Percentiles rank a stretch among this genome's conserved stretches.
These are phyloP conservation scores for Heterohyrax brucei DNA, from an alignment of 2,797 vertebrate species.

Conservation along the genomic window DNA sequence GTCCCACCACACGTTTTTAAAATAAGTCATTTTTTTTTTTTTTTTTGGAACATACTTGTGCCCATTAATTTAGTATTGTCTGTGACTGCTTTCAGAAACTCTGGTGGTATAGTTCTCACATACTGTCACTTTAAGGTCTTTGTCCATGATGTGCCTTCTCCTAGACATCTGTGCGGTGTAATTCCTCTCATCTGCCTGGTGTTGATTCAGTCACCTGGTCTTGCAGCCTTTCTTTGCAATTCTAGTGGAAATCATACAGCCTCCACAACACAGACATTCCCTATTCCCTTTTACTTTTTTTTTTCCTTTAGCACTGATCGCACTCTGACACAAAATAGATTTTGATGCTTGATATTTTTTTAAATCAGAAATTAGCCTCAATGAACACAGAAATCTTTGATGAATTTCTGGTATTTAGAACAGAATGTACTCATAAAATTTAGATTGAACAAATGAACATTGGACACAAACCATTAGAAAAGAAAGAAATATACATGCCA, in stretches of 20 bases:
- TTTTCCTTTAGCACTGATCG: slow-evolving; percentile 1
- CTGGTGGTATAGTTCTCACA: too few species aligned
- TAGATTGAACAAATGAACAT: slow-evolving; percentile 54
- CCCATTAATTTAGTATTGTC: neutral
- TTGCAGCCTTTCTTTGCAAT: neutral
- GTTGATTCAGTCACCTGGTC: neutral
- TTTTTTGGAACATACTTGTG: neutral
- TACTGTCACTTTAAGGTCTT: neutral
- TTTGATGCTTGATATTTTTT: slow-evolving; percentile 4
- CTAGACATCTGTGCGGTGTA: neutral
- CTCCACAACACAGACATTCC: neutral
- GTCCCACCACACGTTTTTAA: neutral
- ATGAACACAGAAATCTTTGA: neutral
- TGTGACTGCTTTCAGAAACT: neutral
- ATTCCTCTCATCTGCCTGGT: neutral
- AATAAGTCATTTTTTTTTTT: too few species aligned
- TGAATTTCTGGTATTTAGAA: neutral
- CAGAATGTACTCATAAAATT: neutral
- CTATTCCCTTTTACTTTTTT: neutral
- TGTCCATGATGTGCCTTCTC: neutral
- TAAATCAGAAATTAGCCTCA: slow-evolving; percentile 9
- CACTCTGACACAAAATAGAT: slow-evolving; percentile 11
- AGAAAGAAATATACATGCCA: neutral
- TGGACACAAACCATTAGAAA: slow-evolving; percentile 11
- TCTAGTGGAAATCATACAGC: neutral